A percentile compares a stretch with the other conserved stretches of the same genome.
phyloP scores from a whole-genome alignment of 2,888 invertebrate genomes.

The Ennomos erosarius region DNA sequence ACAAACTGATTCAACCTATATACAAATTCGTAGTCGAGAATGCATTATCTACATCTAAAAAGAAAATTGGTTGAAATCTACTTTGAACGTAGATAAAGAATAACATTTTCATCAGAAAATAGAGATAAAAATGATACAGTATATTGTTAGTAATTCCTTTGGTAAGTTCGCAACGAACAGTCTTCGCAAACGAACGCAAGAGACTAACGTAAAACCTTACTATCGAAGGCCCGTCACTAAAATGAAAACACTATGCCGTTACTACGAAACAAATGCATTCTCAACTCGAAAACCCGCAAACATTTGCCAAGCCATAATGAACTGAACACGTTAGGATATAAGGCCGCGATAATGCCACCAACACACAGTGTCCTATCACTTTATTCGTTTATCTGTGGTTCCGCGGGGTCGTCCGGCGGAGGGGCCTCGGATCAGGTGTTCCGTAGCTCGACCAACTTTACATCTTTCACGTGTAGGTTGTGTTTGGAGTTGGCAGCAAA shows the following conservation, averaged over 20 bases:
- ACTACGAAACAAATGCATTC: constrained; percentile 6
- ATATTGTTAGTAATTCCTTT: too few species aligned
- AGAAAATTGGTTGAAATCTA: too few species aligned
- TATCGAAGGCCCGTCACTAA: too few species aligned
- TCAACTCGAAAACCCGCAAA: constrained; percentile 2
- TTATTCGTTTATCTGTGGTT: not conserved
- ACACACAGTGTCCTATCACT: constrained; percentile 23
- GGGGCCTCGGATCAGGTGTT: constrained; percentile 71
- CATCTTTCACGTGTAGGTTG: constrained; percentile 91
- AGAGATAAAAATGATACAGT: too few species aligned
- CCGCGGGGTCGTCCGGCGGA: constrained; percentile 15
- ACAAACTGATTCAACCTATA: not conserved
- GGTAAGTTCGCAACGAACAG: too few species aligned
- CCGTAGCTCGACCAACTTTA: constrained; percentile 89
- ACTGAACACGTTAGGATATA: constrained; percentile 8
- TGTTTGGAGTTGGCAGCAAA: constrained; percentile 93
- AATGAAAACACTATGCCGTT: too few species aligned
- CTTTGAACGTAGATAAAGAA: too few species aligned
- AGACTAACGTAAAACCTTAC: too few species aligned
- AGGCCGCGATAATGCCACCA: constrained; percentile 20
- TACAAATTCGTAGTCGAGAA: constrained; percentile 6
- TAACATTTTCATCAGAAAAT: too few species aligned
- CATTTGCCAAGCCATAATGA: constrained; percentile 13
- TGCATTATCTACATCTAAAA: not conserved
- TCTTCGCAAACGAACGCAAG: too few species aligned